A percentile compares a stretch with the other conserved stretches of the same genome.
These are phyloP conservation scores for Sylvietta virens DNA, from an alignment of 2,113 vertebrate species.

Conservation along the genomic window DNA sequence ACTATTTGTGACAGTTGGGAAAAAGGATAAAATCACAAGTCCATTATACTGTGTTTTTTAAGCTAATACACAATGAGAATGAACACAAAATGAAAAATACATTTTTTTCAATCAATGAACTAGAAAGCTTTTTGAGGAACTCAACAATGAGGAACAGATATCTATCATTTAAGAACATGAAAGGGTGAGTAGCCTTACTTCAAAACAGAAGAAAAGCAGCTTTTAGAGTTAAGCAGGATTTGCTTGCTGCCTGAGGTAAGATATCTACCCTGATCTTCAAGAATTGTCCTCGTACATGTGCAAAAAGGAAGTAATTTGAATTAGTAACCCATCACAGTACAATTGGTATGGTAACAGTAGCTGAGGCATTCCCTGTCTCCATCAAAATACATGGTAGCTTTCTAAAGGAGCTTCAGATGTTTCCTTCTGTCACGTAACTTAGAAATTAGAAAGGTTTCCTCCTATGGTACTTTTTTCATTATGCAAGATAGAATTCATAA, in stretches of 20 bases:
- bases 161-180: neutral
- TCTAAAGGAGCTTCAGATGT: neutral
- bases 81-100: neutral
- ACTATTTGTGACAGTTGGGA: neutral
- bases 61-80: neutral
- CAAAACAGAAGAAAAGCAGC: neutral
- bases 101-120: neutral
- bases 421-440: neutral
- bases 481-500: neutral
- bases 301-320: neutral
- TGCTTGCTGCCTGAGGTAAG: neutral
- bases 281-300: neutral
- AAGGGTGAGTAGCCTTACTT: neutral
- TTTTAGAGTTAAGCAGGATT: neutral
- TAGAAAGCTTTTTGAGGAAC: neutral
- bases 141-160: neutral
- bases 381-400: neutral
- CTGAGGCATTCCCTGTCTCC: neutral
- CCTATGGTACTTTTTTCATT: neutral
- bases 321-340: accelerated
- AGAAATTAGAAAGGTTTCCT: neutral
- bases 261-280: neutral
- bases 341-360: neutral
- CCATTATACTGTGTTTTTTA: neutral
- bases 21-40: neutral